phyloP scores from a whole-genome alignment of 2,888 invertebrate genomes.

The Zelleria hepariella region DNA sequence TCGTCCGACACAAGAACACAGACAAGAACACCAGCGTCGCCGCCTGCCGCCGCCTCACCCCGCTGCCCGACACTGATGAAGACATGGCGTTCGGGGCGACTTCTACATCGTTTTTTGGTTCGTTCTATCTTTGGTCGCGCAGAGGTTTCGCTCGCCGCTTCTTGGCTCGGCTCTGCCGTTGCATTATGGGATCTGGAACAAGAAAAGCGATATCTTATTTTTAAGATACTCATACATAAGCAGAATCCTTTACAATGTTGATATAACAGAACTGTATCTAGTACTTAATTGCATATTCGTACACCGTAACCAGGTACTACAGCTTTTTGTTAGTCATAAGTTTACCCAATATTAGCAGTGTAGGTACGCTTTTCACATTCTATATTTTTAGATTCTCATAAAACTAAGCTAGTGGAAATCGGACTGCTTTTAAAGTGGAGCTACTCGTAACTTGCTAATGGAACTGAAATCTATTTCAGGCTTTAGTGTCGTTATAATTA shows the following conservation, averaged over 20 bases:
- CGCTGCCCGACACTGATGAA: background rate
- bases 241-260: too few species aligned
- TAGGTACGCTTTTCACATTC: too few species aligned
- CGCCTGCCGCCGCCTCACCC: constrained; percentile 18
- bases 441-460: background rate
- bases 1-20: background rate
- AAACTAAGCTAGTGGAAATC: too few species aligned
- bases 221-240: too few species aligned
- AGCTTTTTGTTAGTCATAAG: too few species aligned
- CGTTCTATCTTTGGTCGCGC: constrained; percentile 40
- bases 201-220: constrained; percentile 26
- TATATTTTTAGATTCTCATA: too few species aligned
- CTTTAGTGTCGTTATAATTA: background rate
- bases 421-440: too few species aligned
- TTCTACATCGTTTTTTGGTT: background rate
- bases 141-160: constrained; percentile 21
- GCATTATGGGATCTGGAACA: background rate
- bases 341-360: too few species aligned
- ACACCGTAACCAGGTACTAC: too few species aligned
- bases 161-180: background rate
- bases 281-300: too few species aligned
- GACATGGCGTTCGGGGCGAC: background rate
- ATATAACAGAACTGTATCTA: too few species aligned
- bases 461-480: background rate
- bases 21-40: constrained; percentile 8